Conservation (phyloP, 2,888 invertebrate species). For the Salpingus planirostris region DNA sequence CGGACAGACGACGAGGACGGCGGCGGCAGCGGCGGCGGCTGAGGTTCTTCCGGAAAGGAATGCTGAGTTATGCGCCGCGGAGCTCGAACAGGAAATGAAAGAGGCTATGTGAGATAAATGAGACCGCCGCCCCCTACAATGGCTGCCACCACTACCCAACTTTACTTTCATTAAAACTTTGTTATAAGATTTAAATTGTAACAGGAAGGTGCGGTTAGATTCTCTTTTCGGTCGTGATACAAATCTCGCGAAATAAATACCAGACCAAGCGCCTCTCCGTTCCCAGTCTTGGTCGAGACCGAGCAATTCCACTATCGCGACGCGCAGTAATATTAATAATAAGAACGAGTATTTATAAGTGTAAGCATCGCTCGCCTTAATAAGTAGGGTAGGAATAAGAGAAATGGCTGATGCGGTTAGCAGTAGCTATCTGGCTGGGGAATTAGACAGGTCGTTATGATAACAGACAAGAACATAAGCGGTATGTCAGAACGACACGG, state of each 20-base stretch:
- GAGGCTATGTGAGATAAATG: slow-evolving; percentile 34
- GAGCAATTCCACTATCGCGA: too few relatives aligned
- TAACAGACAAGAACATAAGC: slow-evolving; percentile 13
- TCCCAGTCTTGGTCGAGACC: too few relatives aligned
- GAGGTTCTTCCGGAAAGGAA: slow-evolving; percentile 27
- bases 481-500: slow-evolving; percentile 12
- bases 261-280: too few relatives aligned
- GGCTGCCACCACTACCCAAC: slow-evolving; percentile 26
- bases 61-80: slow-evolving; percentile 30
- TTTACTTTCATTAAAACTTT: slow-evolving; percentile 34
- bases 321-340: too few relatives aligned
- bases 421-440: slow-evolving; percentile 6
- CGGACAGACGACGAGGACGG: slow-evolving; percentile 20
- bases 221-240: slow-evolving; percentile 8
- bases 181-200: slow-evolving; percentile 30
- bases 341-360: too few relatives aligned
- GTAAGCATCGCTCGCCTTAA: too few relatives aligned
- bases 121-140: slow-evolving; percentile 27
- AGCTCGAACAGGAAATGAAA: slow-evolving; percentile 34
- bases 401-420: slow-evolving; percentile 12
- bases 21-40: slow-evolving; percentile 20
- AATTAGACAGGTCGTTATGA: slow-evolving; percentile 16
- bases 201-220: slow-evolving; percentile 22
- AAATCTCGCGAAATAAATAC: too few relatives aligned
- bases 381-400: too few relatives aligned